Conservation (phyloP, 2,797 vertebrate genomes). For the Macroramphosus scolopax region DNA sequence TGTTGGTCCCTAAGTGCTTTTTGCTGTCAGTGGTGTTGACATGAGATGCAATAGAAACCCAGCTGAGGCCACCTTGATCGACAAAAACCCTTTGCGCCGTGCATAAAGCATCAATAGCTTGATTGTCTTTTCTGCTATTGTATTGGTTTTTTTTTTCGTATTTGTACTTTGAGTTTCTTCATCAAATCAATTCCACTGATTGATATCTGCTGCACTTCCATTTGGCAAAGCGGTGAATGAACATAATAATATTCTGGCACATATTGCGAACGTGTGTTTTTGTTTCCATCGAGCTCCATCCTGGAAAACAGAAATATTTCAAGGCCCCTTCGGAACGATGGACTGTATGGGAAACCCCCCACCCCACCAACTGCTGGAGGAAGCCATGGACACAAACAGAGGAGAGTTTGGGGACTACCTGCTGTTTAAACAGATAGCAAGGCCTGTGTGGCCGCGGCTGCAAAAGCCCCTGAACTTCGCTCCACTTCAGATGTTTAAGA, state of each 20-base stretch:
- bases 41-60: conserved; percentile 72
- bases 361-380: conserved; percentile 49
- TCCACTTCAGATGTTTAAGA: conserved; percentile 72
- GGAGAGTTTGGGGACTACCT: conserved; percentile 69
- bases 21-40: conserved; percentile 76
- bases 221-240: conserved; percentile 11
- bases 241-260: conserved; percentile 25
- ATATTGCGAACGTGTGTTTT: conserved; percentile 52
- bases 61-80: conserved; percentile 63
- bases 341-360: conserved; percentile 69
- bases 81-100: conserved; percentile 49
- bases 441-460: conserved; percentile 53
- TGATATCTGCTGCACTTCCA: conserved; percentile 5
- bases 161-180: background rate
- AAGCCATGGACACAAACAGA: conserved; percentile 69
- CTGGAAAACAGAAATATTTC: conserved; percentile 62
- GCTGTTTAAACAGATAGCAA: conserved; percentile 77
- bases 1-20: conserved; percentile 73
- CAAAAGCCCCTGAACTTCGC: conserved; percentile 60
- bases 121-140: background rate
- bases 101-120: conserved; percentile 20
- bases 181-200: conserved; percentile 5
- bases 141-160: background rate
- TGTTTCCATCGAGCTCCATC: conserved; percentile 57
- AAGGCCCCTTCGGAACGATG: conserved; percentile 40